Percentiles rank a stretch among this genome's conserved stretches.
Evolutionary conservation across 2,888 invertebrate genomes (phyloP).

Genomic region (Drosophila lutescens): DNA sequence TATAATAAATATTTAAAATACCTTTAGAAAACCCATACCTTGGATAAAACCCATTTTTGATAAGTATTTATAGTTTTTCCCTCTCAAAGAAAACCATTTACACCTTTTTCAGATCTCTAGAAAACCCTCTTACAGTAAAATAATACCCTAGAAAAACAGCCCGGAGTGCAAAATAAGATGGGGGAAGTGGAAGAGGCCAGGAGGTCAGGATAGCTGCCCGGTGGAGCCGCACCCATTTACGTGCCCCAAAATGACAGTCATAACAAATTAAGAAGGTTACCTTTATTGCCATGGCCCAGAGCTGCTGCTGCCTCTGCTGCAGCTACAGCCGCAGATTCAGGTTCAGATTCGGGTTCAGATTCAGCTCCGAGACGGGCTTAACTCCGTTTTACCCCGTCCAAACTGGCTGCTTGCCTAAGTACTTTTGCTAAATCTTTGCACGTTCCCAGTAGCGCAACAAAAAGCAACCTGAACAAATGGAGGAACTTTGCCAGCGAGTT

Average conservation of each 20-base stretch:
- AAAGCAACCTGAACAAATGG: conserved; percentile 23
- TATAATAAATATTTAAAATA: too few species aligned
- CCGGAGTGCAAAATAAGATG: not conserved
- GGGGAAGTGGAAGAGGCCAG: not conserved
- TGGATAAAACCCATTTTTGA: too few species aligned
- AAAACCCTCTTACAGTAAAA: not conserved
- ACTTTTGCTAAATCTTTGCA: conserved; percentile 56
- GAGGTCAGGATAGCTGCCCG: conserved; percentile 33
- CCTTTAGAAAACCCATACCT: too few species aligned
- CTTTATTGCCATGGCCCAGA: conserved; percentile 43
- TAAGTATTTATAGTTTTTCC: too few species aligned
- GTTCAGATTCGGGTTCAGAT: conserved; percentile 12
- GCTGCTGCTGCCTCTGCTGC: conserved; percentile 6
- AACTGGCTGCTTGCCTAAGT: conserved; percentile 51
- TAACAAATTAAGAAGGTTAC: conserved; percentile 79
- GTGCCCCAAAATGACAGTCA: conserved; percentile 71
- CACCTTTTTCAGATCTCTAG: not conserved
- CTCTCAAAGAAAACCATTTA: not conserved
- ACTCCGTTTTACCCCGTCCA: conserved; percentile 14
- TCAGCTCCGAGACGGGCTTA: conserved; percentile 23
- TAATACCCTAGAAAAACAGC: not conserved
- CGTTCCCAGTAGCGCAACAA: conserved; percentile 31
- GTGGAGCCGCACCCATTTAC: conserved; percentile 55
- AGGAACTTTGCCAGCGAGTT: conserved; percentile 5
- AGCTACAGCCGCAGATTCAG: conserved; percentile 5